phyloP scores from a whole-genome alignment of 2,797 vertebrate genomes.

The Aratinga solstitialis region DNA sequence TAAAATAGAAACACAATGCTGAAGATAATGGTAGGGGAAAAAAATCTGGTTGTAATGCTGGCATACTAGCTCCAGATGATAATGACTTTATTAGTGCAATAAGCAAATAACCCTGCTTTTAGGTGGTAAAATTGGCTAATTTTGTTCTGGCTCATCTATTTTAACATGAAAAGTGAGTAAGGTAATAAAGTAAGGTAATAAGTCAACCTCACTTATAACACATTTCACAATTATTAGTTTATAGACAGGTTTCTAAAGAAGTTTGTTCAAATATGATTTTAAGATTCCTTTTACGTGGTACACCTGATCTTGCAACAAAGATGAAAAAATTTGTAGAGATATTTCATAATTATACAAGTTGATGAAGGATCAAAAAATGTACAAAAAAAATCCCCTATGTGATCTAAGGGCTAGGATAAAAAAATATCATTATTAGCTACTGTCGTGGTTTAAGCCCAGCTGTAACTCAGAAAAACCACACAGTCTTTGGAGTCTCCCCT shows the following conservation, averaged over 20 bases:
- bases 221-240: background rate
- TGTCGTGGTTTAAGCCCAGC: too few relatives aligned
- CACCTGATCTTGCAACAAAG: background rate
- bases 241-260: background rate
- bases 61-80: background rate
- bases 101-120: background rate
- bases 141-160: background rate
- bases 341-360: background rate
- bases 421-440: background rate
- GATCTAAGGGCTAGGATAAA: background rate
- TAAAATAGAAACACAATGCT: background rate
- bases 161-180: background rate
- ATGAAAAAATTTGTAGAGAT: background rate
- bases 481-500: too few relatives aligned
- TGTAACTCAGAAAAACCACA: too few relatives aligned
- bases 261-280: background rate
- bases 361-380: background rate
- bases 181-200: background rate
- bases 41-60: background rate
- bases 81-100: background rate
- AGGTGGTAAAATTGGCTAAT: background rate
- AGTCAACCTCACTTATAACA: background rate
- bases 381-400: rapidly evolving
- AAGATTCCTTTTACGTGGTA: background rate
- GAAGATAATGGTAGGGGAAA: background rate